phyloP scores from a whole-genome alignment of 2,888 invertebrate species.

The Drosophila yooni region DNA sequence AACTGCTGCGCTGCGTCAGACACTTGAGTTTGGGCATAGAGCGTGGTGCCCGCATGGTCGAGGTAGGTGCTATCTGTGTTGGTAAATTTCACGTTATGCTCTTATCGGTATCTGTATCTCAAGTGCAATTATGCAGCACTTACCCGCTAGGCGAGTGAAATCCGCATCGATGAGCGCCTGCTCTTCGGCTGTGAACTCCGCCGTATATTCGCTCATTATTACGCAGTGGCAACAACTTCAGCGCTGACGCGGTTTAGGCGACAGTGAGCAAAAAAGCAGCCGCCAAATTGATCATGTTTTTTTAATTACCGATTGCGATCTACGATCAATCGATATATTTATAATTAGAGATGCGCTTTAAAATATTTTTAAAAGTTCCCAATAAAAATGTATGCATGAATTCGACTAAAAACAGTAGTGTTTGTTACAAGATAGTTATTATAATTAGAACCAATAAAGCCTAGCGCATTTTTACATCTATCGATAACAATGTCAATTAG shows the following conservation, averaged over 20 bases:
- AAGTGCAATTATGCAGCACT: slow-evolving; percentile 41
- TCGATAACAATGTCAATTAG: background rate
- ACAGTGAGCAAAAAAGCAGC: slow-evolving; percentile 10
- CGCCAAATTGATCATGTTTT: slow-evolving; percentile 24
- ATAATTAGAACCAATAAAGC: background rate
- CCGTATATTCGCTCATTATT: slow-evolving; percentile 40
- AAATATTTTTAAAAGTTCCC: background rate
- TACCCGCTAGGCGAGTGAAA: slow-evolving; percentile 73
- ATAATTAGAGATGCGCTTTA: background rate
- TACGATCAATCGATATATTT: background rate
- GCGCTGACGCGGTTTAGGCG: slow-evolving; percentile 16
- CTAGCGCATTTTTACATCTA: background rate
- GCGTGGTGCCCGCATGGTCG: slow-evolving; percentile 94
- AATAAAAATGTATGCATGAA: background rate
- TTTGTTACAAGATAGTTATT: background rate
- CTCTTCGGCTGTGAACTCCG: slow-evolving; percentile 68
- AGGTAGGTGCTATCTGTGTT: slow-evolving; percentile 90
- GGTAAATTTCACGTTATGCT: slow-evolving; percentile 4
- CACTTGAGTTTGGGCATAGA: slow-evolving; percentile 92
- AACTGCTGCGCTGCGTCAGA: slow-evolving; percentile 88
- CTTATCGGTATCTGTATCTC: slow-evolving; percentile 17
- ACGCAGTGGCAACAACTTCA: slow-evolving; percentile 1
- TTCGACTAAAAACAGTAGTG: no score
- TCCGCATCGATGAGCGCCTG: slow-evolving; percentile 65
- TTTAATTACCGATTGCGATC: background rate